These are phyloP conservation scores for Epizoanthus ramosus DNA, from an alignment of 92 coral and sea anemone genomes.

Conservation along the genomic window DNA sequence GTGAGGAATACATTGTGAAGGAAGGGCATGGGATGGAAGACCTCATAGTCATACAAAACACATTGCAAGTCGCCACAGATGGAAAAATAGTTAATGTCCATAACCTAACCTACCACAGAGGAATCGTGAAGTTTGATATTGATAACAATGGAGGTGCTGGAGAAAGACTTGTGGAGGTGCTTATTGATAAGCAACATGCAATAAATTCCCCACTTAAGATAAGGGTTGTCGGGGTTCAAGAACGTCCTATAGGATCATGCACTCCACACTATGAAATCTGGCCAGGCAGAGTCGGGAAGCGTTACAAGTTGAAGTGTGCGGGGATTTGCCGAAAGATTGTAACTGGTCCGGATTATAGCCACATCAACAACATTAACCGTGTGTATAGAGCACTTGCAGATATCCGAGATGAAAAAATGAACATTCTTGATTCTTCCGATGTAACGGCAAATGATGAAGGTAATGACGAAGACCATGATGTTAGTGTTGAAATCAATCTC, in stretches of 20 bases:
- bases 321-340: conserved; percentile 1
- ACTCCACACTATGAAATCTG: background rate
- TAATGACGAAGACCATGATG: too few relatives aligned
- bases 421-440: conserved; percentile 16
- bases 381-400: background rate
- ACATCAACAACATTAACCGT: conserved; percentile 53
- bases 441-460: conserved; percentile 5
- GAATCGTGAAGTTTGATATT: background rate
- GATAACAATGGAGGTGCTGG: conserved; percentile 4
- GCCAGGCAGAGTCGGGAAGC: background rate
- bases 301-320: background rate
- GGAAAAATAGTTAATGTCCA: too few relatives aligned
- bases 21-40: too few relatives aligned
- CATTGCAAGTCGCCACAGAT: background rate
- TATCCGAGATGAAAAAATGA: background rate
- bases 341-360: conserved; percentile 52
- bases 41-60: too few relatives aligned
- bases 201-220: background rate
- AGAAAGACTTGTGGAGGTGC: background rate
- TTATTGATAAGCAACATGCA: too few relatives aligned
- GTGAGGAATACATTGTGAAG: background rate
- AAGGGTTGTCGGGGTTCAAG: conserved; percentile 25
- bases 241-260: background rate
- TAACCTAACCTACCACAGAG: too few relatives aligned
- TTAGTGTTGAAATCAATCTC: background rate